These are phyloP conservation scores for Channa striata DNA, from an alignment of 2,797 vertebrate species.

Conservation along the genomic window DNA sequence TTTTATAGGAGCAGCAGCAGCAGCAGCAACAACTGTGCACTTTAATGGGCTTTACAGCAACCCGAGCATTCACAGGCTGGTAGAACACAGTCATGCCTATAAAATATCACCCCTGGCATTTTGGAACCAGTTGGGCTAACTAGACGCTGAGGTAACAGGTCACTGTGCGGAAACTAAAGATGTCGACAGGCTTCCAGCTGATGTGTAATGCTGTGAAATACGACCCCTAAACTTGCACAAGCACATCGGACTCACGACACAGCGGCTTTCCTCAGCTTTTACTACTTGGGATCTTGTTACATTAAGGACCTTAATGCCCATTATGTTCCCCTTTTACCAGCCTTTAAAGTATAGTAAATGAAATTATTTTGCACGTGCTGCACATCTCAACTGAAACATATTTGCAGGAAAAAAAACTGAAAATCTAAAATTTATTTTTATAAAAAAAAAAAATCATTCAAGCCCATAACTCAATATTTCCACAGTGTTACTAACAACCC, in stretches of 20 bases:
- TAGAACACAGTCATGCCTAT: constrained; percentile 48
- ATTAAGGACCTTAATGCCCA: constrained; percentile 39
- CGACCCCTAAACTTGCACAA: constrained; percentile 46
- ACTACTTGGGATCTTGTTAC: constrained; percentile 31
- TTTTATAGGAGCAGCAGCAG: constrained; percentile 17
- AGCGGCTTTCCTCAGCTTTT: constrained; percentile 36
- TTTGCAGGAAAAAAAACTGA: not conserved
- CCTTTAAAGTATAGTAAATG: constrained; percentile 4
- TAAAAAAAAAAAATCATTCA: not conserved
- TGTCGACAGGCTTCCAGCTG: constrained; percentile 52
- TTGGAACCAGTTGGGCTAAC: constrained; percentile 55
- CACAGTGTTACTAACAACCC: not conserved
- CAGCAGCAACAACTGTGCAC: not conserved
- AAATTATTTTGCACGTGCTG: constrained; percentile 28
- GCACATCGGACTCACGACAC: constrained; percentile 44
- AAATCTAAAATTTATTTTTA: too few species aligned
- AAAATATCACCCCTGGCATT: constrained; percentile 49
- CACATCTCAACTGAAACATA: not conserved
- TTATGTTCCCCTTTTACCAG: constrained; percentile 46
- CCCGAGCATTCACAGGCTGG: constrained; percentile 10
- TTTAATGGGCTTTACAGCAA: constrained; percentile 27
- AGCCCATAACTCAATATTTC: not conserved
- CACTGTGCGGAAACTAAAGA: constrained; percentile 54
- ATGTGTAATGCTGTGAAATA: constrained; percentile 55
- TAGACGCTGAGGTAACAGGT: constrained; percentile 69